Evolutionary conservation across 2,113 vertebrate species (phyloP).

Genomic region (Equus przewalskii): DNA sequence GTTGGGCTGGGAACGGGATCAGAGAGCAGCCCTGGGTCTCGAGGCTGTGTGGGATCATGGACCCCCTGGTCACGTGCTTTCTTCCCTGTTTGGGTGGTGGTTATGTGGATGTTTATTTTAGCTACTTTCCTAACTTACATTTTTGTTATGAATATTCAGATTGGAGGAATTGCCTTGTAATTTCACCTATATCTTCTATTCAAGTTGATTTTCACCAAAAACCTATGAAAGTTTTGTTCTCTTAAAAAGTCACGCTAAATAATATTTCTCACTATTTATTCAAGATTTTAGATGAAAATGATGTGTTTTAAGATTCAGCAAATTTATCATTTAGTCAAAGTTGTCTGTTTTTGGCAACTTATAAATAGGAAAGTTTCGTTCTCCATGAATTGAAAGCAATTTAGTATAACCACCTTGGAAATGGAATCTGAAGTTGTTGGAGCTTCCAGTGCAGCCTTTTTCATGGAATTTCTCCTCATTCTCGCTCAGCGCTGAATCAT

Average conservation of each 20-base stretch:
- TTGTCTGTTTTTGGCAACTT: background rate
- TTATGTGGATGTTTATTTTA: background rate
- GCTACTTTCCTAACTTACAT: background rate
- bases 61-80: background rate
- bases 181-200: background rate
- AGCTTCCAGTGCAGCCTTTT: background rate
- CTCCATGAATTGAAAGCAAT: background rate
- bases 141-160: conserved; percentile 18
- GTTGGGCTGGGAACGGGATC: background rate
- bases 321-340: background rate
- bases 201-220: background rate
- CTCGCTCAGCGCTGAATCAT: background rate
- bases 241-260: background rate
- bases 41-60: background rate
- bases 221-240: background rate
- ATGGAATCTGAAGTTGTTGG: background rate
- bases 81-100: background rate
- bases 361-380: background rate
- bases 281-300: background rate
- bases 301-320: background rate
- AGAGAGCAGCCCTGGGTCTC: background rate
- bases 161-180: background rate
- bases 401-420: background rate
- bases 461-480: background rate
- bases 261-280: conserved; percentile 48